Evolutionary conservation across 2,888 invertebrate species (phyloP).

Genomic region (Apotomis capreana): DNA sequence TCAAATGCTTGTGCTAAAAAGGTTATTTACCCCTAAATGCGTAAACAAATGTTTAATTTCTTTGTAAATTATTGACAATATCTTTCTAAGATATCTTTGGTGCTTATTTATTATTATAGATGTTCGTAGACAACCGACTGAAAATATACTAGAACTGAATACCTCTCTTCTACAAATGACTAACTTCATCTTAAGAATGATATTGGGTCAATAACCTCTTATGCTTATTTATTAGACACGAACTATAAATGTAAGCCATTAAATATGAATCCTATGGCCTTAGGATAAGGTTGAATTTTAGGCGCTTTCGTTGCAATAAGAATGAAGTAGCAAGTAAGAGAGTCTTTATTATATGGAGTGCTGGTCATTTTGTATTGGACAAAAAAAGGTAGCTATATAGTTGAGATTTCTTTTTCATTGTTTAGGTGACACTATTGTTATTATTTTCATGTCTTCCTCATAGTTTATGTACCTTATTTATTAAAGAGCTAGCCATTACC

Average conservation of each 20-base stretch:
- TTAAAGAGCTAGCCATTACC: background rate
- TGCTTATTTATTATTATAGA: too few species aligned
- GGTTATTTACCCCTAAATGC: too few species aligned
- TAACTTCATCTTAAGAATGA: too few species aligned
- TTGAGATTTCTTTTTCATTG: background rate
- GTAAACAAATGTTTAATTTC: too few species aligned
- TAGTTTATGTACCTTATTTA: conserved; percentile 5
- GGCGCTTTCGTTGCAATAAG: conserved; percentile 23
- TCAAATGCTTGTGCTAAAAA: too few species aligned
- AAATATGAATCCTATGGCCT: conserved; percentile 8
- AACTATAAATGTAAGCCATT: background rate
- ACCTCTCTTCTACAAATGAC: too few species aligned
- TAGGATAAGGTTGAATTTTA: conserved; percentile 19
- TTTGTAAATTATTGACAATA: too few species aligned
- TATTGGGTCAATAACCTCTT: background rate
- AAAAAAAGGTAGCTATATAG: background rate
- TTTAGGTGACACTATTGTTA: background rate
- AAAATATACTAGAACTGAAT: too few species aligned
- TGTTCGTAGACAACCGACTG: too few species aligned
- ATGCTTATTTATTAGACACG: background rate
- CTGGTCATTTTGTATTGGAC: conserved; percentile 33
- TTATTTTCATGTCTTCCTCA: conserved; percentile 15
- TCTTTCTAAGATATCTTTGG: too few species aligned
- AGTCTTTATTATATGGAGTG: background rate
- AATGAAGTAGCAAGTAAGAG: conserved; percentile 10